Base-by-base conservation (phyloP, 2,797 vertebrate genomes). In the Falco biarmicus region DNA sequence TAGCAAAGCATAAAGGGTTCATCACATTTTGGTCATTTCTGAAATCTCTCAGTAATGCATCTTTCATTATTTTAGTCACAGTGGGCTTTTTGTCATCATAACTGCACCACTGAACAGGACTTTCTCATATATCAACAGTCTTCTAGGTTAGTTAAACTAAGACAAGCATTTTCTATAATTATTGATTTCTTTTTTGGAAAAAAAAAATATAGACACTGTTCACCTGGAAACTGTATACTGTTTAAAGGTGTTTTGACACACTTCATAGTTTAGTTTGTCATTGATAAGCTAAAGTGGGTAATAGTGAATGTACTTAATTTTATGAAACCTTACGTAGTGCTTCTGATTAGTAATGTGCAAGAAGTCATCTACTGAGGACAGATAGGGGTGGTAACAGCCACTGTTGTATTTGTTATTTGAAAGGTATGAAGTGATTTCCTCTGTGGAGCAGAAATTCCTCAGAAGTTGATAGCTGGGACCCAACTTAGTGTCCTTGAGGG, bases 51-150 rank as follows among this genome's bases (percentile, higher is more conserved):
- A 51, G 7, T 45, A 64, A 34, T 51, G 3, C 13, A 6, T 63
- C 26, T 84, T 86, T 60, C 10, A 10, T 77, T 71, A 26, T 60
- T 88, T 64, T 45, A 53, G 11, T 75, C 1, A 63, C 7, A 26
- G 10, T 11, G 6, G 10, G 4, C 0, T 3, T 31, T 84, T 75
- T 50, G 15, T 81, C 3, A 0, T 37, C 16, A 5, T 41, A 13
- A 41, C 66, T 73, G 15, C 21, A 18, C 45, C 28, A 43, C 59
- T 69, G 64, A 60, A 39, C 28, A 50, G 47, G 28, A 64, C 20
- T 43, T 18, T 73, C 53, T 82, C 24, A 41, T 13, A 31, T 13
- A 39, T 29, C 0, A 1, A 25, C 17, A 9, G 6, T 64, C 14
- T 41, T 25, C 61, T 50, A 34, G 8, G 9, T 25, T 29, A 56